Evolutionary conservation across 2,113 vertebrate genomes (phyloP).

Genomic region (Neogobius melanostomus): DNA sequence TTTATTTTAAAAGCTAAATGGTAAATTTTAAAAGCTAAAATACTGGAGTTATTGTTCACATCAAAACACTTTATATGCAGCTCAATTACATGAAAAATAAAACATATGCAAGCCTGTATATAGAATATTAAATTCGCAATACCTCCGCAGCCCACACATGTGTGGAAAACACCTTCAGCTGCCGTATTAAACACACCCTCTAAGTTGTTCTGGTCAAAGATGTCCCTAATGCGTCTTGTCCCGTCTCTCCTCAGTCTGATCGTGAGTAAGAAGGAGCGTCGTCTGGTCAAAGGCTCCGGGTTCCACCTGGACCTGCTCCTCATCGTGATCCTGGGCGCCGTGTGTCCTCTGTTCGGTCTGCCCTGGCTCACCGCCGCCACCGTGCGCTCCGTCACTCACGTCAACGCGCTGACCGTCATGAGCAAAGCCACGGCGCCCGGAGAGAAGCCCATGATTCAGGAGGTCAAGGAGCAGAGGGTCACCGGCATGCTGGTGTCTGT

Average conservation of each 20-base stretch:
- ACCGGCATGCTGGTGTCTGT: slow-evolving; percentile 88
- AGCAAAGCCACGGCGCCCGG: slow-evolving; percentile 93
- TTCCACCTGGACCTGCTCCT: slow-evolving; percentile 96
- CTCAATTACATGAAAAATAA: no score
- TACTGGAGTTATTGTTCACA: no score
- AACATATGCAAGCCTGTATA: no score
- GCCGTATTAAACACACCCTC: no score
- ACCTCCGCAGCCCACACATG: no score
- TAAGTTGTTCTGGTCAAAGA: no score
- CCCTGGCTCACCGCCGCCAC: slow-evolving; percentile 96
- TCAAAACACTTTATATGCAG: no score
- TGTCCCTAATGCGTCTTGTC: no score
- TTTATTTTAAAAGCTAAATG: no score
- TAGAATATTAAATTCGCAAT: no score
- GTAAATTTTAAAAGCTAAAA: no score
- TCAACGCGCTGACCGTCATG: slow-evolving; percentile 96
- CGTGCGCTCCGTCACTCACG: slow-evolving; percentile 92
- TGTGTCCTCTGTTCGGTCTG: slow-evolving; percentile 92
- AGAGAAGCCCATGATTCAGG: slow-evolving; percentile 92
- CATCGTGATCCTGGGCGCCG: slow-evolving; percentile 88
- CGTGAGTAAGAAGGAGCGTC: slow-evolving; percentile 93
- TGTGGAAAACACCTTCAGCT: no score
- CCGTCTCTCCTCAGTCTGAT: slow-evolving; percentile 82
- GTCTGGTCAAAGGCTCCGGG: slow-evolving; percentile 90
- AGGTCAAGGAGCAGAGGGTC: slow-evolving; percentile 96